Base-by-base conservation (phyloP, 2,888 invertebrate species). In the Torymus aiolomorphi region DNA sequence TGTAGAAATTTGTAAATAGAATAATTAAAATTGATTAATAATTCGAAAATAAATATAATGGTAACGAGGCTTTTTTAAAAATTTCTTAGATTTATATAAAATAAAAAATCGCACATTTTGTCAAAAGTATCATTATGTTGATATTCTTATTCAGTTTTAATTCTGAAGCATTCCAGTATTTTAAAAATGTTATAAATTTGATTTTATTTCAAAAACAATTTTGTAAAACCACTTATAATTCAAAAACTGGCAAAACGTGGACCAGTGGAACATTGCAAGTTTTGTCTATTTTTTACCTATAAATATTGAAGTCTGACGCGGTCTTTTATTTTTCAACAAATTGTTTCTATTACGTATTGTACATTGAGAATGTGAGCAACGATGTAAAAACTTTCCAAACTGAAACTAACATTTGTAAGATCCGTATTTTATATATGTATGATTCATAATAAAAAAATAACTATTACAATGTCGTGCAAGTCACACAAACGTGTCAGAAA, bases 381-480 rank as follows among this genome's bases (percentile, higher is more conserved):
- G 71, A 80, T 78, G 75, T 75, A 75, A 78, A 78, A 65, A 57
- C 20, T 78, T 72, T 61, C 20, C 13, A 75, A 76, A 52, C 54
- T 59, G 18, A 59, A 76, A 71, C 31, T 56, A 63, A 76, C 16
- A 69, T 69, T 78, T 78, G 67, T 78, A 73, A 76, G 69, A 69
- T 78, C n/a, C 70, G 73, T 69, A 78, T 73, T 76, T 81, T 81
- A 24, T 78, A 78, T 59, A 73, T 80, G 67, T 78, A 82, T 65
- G 14, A 73, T 80, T 73, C 76, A 52, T 63, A 69, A 70, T 73
- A 80, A 82, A 81, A 83, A 54, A 80, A 56, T 56, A 61, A 74
- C 49, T 18, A 63, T 18, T 84, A 80, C 76, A 83, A 83, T 82
- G 84, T 83, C 80, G 78, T 76, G 77, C 80, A 82, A 78, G 80